Evolutionary conservation across 2,888 invertebrate genomes (phyloP).

Genomic region (Alviniconcha strummeri): DNA sequence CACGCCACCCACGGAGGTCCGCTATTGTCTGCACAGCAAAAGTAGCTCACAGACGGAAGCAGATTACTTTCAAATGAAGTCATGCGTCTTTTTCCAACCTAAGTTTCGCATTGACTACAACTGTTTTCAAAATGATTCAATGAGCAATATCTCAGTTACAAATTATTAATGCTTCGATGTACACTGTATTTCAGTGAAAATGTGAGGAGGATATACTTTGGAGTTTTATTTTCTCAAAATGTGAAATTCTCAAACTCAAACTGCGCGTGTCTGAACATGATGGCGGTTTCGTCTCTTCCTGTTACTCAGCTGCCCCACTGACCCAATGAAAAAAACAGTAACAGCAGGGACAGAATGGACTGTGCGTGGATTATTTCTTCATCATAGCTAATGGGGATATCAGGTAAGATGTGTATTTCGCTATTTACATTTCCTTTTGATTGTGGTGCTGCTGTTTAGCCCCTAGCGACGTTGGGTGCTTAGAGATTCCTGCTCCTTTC

Average conservation of each 20-base stretch:
- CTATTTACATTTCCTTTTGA: neutral
- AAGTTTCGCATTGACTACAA: too few species aligned
- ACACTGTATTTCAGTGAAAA: too few species aligned
- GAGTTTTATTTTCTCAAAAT: neutral
- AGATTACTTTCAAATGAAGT: too few species aligned
- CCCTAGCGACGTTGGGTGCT: neutral
- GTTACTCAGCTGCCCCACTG: slow-evolving; percentile 10
- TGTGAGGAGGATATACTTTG: neutral
- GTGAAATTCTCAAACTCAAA: neutral
- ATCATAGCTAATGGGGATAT: neutral
- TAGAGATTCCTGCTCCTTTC: neutral
- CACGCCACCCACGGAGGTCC: too few species aligned
- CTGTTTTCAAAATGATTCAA: too few species aligned
- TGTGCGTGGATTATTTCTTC: neutral
- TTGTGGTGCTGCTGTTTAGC: neutral
- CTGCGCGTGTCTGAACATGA: slow-evolving; percentile 32
- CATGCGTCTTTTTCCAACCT: too few species aligned
- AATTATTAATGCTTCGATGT: too few species aligned
- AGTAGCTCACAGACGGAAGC: too few species aligned
- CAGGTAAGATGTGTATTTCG: neutral
- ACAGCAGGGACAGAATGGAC: neutral
- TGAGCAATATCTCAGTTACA: too few species aligned
- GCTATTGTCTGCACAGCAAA: too few species aligned
- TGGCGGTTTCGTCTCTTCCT: slow-evolving; percentile 29
- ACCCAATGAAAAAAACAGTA: neutral